Conservation (phyloP, 2,113 vertebrate species). For the Balaeniceps rex region DNA sequence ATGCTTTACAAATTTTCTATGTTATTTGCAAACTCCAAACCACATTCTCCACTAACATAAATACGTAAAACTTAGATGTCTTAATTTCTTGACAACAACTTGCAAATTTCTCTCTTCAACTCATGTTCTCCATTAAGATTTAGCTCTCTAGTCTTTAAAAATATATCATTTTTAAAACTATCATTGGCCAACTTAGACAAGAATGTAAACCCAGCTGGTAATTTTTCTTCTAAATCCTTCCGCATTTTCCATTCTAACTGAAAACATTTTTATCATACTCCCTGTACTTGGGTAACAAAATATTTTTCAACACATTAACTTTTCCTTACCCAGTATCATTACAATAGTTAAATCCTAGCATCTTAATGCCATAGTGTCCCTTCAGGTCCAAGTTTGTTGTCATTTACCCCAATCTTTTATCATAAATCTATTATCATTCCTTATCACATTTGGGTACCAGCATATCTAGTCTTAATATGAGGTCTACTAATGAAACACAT, state of each 20-base stretch:
- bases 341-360: background rate
- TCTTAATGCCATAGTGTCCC: background rate
- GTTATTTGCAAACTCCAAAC: background rate
- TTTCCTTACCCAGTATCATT: background rate
- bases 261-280: background rate
- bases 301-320: background rate
- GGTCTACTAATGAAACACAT: background rate
- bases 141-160: background rate
- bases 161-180: background rate
- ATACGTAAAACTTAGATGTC: background rate
- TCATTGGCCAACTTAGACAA: background rate
- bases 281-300: background rate
- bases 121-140: background rate
- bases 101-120: background rate
- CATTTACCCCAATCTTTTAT: background rate
- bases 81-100: background rate
- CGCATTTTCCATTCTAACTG: background rate
- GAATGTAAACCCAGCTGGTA: background rate
- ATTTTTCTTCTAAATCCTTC: background rate
- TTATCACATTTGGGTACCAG: background rate
- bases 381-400: background rate
- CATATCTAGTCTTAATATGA: background rate
- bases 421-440: background rate
- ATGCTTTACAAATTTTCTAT: background rate
- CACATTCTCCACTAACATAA: background rate